Percentiles rank a stretch among this genome's conserved stretches.
These are phyloP conservation scores for Dendrocincla tyrannina DNA, from an alignment of 2,797 vertebrate species.

Conservation along the genomic window DNA sequence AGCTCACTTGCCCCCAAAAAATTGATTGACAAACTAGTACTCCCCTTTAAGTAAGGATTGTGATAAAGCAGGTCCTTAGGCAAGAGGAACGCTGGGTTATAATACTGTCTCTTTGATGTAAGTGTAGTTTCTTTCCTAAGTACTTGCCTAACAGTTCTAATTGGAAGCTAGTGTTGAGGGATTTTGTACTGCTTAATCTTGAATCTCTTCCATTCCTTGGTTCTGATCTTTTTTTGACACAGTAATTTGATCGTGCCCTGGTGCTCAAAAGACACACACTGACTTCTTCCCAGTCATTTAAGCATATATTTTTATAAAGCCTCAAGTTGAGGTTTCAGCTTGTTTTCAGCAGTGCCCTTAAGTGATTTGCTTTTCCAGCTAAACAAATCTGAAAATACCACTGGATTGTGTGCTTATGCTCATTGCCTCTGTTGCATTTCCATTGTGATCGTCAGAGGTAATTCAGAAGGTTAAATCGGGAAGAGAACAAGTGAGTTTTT, in stretches of 20 bases:
- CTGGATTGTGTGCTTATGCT: not conserved
- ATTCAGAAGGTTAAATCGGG: not conserved
- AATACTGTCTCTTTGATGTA: not conserved
- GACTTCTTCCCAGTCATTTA: not conserved
- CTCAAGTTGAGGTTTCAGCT: not conserved
- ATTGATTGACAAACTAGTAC: not conserved
- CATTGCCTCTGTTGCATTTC: not conserved
- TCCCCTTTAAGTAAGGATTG: not conserved
- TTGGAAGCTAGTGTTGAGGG: not conserved
- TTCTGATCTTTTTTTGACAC: not conserved
- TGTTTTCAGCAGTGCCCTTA: not conserved
- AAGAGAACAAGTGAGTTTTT: not conserved
- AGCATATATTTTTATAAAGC: not conserved
- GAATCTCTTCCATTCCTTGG: not conserved
- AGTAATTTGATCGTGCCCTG: not conserved
- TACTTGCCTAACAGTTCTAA: not conserved
- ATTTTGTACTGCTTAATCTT: not conserved
- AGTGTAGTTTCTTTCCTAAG: not conserved
- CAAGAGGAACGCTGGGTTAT: not conserved
- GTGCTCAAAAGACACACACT: not conserved
- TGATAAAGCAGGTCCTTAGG: not conserved
- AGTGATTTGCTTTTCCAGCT: not conserved
- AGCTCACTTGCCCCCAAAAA: not conserved
- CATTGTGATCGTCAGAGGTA: not conserved
- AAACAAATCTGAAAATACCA: not conserved